These are phyloP conservation scores for Microtus agrestis DNA, from an alignment of 2,797 vertebrate genomes.

Conservation along the genomic window DNA sequence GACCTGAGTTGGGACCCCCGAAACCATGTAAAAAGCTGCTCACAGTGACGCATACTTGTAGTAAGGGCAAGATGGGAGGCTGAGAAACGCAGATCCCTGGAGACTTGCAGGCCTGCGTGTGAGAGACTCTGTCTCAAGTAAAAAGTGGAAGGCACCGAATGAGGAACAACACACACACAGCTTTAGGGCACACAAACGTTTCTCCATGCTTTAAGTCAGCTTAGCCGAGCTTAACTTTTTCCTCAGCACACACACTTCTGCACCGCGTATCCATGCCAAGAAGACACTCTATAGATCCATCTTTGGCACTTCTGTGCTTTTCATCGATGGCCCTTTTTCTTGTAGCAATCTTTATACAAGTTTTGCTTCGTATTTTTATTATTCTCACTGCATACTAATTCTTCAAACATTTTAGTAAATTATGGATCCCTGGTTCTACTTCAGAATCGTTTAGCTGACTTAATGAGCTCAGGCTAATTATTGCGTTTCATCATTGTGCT, in stretches of 20 bases:
- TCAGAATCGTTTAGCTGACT: conserved; percentile 77
- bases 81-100: background rate
- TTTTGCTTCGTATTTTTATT: conserved; percentile 69
- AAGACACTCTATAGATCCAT: background rate
- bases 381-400: conserved; percentile 71
- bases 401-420: conserved; percentile 71
- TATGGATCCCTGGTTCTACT: conserved; percentile 66
- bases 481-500: conserved; percentile 75
- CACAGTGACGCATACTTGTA: background rate
- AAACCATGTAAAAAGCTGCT: background rate
- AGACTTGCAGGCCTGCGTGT: background rate
- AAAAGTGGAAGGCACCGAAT: background rate
- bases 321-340: conserved; percentile 53
- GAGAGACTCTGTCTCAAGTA: background rate
- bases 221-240: background rate
- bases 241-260: accelerated
- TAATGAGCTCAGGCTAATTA: conserved; percentile 81
- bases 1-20: background rate
- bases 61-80: background rate
- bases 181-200: background rate
- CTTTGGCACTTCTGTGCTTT: background rate
- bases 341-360: conserved; percentile 40
- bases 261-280: background rate
- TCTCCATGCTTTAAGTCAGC: background rate
- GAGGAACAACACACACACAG: background rate